Evolutionary conservation across 2,888 invertebrate species (phyloP), one percentile per base, ranked within the genome.

Genomic region (Ichneumoninae sp.): DNA sequence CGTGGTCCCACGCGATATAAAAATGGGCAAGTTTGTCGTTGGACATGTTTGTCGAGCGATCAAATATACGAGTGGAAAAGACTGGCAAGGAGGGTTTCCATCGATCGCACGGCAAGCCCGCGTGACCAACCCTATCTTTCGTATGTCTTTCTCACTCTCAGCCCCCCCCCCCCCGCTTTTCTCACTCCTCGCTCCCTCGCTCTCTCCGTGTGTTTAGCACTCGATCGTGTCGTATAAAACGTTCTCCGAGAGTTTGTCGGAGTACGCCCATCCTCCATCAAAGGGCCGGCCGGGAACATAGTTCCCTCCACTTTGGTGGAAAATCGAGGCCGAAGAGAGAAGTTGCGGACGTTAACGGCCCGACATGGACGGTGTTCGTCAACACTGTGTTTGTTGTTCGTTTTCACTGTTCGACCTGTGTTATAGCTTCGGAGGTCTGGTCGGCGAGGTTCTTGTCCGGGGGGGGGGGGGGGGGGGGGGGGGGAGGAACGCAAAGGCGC

Each of bases 31-130:
- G n/a, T n/a, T n/a, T n/a, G n/a, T n/a, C n/a, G 92, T 93, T 90
- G 89, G 91, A 91, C 92, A 91, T 93, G 93, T 93, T 93, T 93
- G 93, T 90, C 92, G 90, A 93, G 92, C 92, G 92, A 93, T 93
- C 92, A 92, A 93, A 92, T 92, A 92, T 93, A 92, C 92, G 92
- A 93, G 91, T 92, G 92, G 91, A 63, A 92, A 92, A 92, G 92
- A 91, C 92, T 92, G 90, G 89, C 89, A 88, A 88, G 71, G 63
- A 26, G 60, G 76, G 69, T 89, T 92, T 63, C 30, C 60, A 92
- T 92, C 91, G 92, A 92, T 33, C 60, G 60, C 91, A 90, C 60
- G 75, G 54, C 66, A 50, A 76, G 57, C 71, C 71, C 54, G 54
- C 65, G 71, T 75, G 66, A 75, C 68, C 80, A 65, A 57, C 60